A percentile compares a stretch with the other conserved stretches of the same genome.
These are phyloP conservation scores for Napeogenes inachia DNA, from an alignment of 2,888 invertebrate genomes.

Conservation along the genomic window DNA sequence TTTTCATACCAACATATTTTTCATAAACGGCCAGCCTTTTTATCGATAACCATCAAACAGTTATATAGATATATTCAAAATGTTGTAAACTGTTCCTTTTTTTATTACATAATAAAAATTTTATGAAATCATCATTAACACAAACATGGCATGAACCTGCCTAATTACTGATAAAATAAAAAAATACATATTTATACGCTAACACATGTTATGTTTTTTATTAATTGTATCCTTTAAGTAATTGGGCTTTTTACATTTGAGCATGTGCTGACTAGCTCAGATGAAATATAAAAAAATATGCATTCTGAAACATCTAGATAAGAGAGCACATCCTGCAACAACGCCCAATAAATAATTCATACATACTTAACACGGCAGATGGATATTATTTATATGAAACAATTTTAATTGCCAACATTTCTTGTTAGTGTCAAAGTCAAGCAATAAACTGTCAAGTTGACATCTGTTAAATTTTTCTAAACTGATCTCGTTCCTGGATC, in stretches of 20 bases:
- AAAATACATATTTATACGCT: no score
- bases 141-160: no score
- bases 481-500: background rate
- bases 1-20: no score
- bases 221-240: background rate
- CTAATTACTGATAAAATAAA: no score
- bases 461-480: background rate
- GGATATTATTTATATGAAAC: slow-evolving; percentile 24
- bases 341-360: slow-evolving; percentile 27
- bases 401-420: slow-evolving; percentile 23
- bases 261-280: slow-evolving; percentile 1
- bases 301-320: slow-evolving; percentile 18
- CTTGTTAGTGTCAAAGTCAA: slow-evolving; percentile 13
- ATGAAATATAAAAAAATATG: slow-evolving; percentile 1
- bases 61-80: no score
- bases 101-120: no score
- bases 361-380: slow-evolving; percentile 25
- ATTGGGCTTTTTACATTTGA: background rate
- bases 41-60: no score
- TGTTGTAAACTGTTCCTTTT: no score
- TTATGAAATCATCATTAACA: no score
- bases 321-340: slow-evolving; percentile 26
- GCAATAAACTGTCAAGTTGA: slow-evolving; percentile 6
- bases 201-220: no score
- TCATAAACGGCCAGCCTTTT: no score